Conservation (phyloP, 2,888 invertebrate genomes). For the Spodoptera littoralis region DNA sequence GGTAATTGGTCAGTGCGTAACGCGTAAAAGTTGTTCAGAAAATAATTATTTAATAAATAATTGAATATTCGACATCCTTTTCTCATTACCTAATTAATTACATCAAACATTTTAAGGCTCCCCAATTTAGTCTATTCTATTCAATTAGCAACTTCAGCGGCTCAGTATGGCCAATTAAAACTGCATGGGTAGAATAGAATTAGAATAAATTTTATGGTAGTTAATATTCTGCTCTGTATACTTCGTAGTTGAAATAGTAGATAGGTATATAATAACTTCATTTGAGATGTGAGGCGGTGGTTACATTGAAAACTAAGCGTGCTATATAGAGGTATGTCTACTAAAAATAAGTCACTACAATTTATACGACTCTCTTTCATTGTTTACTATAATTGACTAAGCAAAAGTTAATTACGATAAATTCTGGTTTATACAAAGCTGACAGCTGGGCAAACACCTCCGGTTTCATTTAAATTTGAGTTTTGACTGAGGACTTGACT, state of each 20-base stretch:
- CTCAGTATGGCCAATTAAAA: constrained; percentile 19
- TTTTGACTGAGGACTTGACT: no score
- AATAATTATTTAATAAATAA: background rate
- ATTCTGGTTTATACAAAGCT: no score
- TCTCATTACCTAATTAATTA: constrained; percentile 22
- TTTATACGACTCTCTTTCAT: no score
- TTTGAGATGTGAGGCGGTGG: constrained; percentile 11
- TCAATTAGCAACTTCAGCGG: constrained; percentile 20
- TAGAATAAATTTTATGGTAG: constrained; percentile 50
- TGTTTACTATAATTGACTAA: no score
- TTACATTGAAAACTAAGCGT: background rate
- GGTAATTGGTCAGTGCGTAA: constrained; percentile 17
- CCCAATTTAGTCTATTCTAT: constrained; percentile 20
- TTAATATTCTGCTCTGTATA: constrained; percentile 43
- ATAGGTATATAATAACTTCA: constrained; percentile 30
- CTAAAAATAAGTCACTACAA: no score
- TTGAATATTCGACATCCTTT: constrained; percentile 15
- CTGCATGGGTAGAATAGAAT: constrained; percentile 19
- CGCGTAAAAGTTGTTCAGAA: constrained; percentile 13
- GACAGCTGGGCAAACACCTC: no score
- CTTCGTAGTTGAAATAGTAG: constrained; percentile 16
- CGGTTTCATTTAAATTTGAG: no score
- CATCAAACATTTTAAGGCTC: constrained; percentile 5
- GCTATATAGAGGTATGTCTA: no score
- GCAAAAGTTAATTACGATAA: no score